Evolutionary conservation across 2,888 invertebrate genomes (phyloP), one percentile per base, ranked within the genome.

Genomic region (Rotaria socialis): DNA sequence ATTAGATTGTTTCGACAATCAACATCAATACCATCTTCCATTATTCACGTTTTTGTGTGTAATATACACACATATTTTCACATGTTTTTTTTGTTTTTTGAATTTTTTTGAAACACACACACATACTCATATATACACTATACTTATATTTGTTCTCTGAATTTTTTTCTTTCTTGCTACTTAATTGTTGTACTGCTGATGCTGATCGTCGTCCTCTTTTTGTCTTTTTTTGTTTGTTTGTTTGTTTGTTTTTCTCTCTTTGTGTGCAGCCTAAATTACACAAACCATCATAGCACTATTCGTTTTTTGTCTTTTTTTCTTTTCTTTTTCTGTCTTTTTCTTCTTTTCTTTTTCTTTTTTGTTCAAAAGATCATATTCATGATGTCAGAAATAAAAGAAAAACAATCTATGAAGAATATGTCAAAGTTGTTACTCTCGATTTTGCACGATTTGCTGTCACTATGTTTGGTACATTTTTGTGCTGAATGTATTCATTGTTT

Each of bases 1-100:
- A 27, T 14, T 35, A 35, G 67, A 67, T 67, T 67, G 67, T 67
- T 67, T 67, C 67, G 67, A 67, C 67, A 67, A 67, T 67, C 67
- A 35, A n/a, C 60, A 60, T 60, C 27, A 60, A 67, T 35, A 35
- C 14, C 14, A 50, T 67, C 67, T 67, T 67, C 35, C 67, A 67
- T 67, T 35, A 19, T 35, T 67, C 35, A 35, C 16, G 35, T 67
- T 35, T 67, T 67, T 6, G 67, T 67, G 67, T 67, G 67, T 67
- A 27, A 35, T 14, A 67, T 27, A 27, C 16, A 27, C 67, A 67
- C 67, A 35, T 35, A 16, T 67, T 67, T 35, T 27, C 60, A 67
- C 10, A 16, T 67, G 50, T 50, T 35, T 27, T 35, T 35, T 67
- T 35, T 67, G 8, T 6, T 35, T 35, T 67, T 41, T 35, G 27